Evolutionary conservation across 2,113 vertebrate species (phyloP), one percentile per base, ranked within the genome.

Genomic region (Aspidoscelis tigris): DNA sequence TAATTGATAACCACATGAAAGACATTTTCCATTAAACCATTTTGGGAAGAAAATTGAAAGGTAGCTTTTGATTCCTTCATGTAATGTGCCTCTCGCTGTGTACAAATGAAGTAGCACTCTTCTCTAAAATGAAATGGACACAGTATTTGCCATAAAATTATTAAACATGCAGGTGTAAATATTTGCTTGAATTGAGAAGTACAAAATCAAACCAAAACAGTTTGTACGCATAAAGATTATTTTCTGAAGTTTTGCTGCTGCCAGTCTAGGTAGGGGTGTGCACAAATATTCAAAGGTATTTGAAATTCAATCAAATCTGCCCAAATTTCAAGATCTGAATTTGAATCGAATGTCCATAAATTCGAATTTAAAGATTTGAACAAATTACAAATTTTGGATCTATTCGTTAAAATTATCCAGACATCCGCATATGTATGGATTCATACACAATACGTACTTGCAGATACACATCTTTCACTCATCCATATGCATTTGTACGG

Each of bases 1-100:
- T 92, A 93, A 94, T 87, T 92, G 78, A 89, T 93, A 90, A 61
- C 80, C 43, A 90, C 73, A 80, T 86, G 88, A 93, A 86, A 85
- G 26, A 0, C 2, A 74, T 82, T 89, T 93, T 90, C 84, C 66
- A 89, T 87, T 92, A 89, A 89, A 3, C 11, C 81, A 80, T 80
- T 89, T 89, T 41, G 73, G 76, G 91, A 93, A 91, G 89, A 88
- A 93, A 86, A 71, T 80, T 76, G 81, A 64, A 84, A n/a, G 84
- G 84, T 87, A 84, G 69, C 7, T 50, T 22, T 88, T 7, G 7
- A 70, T 90, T 84, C 87, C 78, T 80, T 89, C 91, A 7, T 82
- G 72, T 73, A 84, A 73, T 84, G 65, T 26, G 66, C 20, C 50
- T 83, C 66, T 68, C 26, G 78, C 84, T 86, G 79, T 68, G 55